phyloP scores from a whole-genome alignment of 2,797 vertebrate genomes.

The Labroides dimidiatus region DNA sequence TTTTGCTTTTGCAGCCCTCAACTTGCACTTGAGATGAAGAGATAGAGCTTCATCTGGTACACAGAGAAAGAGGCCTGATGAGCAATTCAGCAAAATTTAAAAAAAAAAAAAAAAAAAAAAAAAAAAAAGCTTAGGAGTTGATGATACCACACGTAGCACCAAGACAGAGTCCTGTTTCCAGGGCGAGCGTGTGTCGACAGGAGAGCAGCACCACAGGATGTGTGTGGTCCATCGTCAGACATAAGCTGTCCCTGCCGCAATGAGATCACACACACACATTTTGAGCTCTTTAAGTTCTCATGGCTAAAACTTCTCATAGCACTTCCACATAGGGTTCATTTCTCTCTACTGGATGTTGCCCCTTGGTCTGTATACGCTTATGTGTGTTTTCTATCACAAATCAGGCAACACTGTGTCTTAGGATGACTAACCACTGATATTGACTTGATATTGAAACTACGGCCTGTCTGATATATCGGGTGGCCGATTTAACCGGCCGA shows the following conservation, averaged over 20 bases:
- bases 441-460: no score
- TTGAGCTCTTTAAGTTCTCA: conserved; percentile 5
- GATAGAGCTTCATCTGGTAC: conserved; percentile 51
- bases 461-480: no score
- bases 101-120: background rate
- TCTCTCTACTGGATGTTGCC: no score
- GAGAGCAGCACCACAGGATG: conserved; percentile 12
- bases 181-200: conserved; percentile 37
- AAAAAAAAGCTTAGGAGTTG: conserved; percentile 2
- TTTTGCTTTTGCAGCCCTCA: conserved; percentile 23
- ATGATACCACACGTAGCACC: background rate
- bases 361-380: no score
- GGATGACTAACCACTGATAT: no score
- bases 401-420: no score
- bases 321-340: no score
- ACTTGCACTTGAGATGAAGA: conserved; percentile 46
- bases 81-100: conserved; percentile 48
- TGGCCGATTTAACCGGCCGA: no score
- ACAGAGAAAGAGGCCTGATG: conserved; percentile 28
- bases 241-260: conserved; percentile 7
- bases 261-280: conserved; percentile 1
- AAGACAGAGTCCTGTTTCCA: conserved; percentile 10
- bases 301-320: no score
- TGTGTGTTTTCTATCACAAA: no score
- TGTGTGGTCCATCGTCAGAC: conserved; percentile 16